Evolutionary conservation across 2,888 invertebrate species (phyloP), one percentile per base, ranked within the genome.

Genomic region (Pediacus dermestoides): DNA sequence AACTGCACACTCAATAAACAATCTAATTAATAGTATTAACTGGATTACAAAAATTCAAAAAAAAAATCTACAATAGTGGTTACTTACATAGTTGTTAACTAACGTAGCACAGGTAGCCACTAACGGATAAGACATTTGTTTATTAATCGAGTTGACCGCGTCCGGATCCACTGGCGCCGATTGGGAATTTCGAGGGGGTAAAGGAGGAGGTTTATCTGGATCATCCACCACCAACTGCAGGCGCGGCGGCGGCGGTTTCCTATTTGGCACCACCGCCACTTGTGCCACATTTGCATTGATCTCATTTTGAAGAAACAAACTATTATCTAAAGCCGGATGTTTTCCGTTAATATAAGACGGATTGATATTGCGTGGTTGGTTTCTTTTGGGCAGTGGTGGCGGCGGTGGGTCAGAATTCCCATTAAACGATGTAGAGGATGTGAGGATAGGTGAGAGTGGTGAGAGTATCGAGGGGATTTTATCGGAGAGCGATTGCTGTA

Each of bases 51-150:
- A n/a, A n/a, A n/a, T n/a, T n/a, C n/a, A n/a, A n/a, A n/a, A n/a
- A n/a, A n/a, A n/a, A n/a, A n/a, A n/a, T n/a, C n/a, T n/a, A 26
- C 4, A 7, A 12, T 37, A 34, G 30, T 33, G 48, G 59, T 66
- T 71, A 72, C 71, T 72, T 72, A 72, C 72, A 68, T 64, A 66
- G 53, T 70, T 63, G 61, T 70, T 68, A 66, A 69, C 64, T 58
- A 70, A 57, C 41, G 70, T 64, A 52, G 70, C 68, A 60, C 68
- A 70, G 53, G 68, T 75, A 51, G 79, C 76, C 50, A 79, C 77
- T 48, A 80, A 69, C 44, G 80, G 80, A 50, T 79, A 80, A 55
- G 73, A 77, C 78, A 80, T 75, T 69, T 80, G 77, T 71, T 79
- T 65, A 59, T 76, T 77, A 53, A 80, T 78, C 41, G 81, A 78